Percentiles rank a stretch among this genome's conserved stretches.
These are phyloP conservation scores for Vanessa tameamea DNA, from an alignment of 1,140 invertebrate species.

Conservation along the genomic window DNA sequence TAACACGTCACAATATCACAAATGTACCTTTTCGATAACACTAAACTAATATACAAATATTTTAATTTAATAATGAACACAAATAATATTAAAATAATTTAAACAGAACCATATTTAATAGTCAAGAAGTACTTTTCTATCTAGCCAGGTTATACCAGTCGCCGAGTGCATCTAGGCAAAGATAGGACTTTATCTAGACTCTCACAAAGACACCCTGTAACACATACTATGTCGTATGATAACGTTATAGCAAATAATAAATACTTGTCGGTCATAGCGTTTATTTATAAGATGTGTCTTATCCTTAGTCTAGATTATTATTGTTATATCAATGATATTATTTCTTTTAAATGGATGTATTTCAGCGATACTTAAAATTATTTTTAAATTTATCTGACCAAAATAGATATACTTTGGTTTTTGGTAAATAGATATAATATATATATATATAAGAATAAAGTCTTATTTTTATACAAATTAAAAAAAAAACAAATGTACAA, in stretches of 20 bases:
- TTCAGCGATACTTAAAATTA: too few species aligned
- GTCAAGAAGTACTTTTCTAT: conserved; percentile 25
- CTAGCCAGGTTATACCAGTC: conserved; percentile 32
- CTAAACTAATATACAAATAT: background rate
- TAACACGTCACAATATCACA: too few species aligned
- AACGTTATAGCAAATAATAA: conserved; percentile 61
- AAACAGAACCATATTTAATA: background rate
- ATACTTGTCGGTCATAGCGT: conserved; percentile 57
- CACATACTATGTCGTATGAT: conserved; percentile 50
- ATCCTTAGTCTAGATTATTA: conserved; percentile 51
- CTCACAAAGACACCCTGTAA: conserved; percentile 63
- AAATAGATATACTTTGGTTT: too few species aligned
- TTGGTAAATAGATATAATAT: too few species aligned
- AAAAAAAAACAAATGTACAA: too few species aligned
- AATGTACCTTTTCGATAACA: background rate
- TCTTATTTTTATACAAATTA: too few species aligned
- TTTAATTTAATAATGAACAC: background rate
- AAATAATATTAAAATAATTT: background rate
- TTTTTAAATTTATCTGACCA: too few species aligned
- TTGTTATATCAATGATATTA: background rate
- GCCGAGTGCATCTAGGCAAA: conserved; percentile 34
- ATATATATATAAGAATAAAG: too few species aligned
- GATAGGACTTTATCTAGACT: conserved; percentile 63
- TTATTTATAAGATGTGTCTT: conserved; percentile 71
- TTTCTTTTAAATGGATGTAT: background rate